Evolutionary conservation across 2,113 vertebrate genomes (phyloP), one percentile per base, ranked within the genome.

Genomic region (Nanger granti): DNA sequence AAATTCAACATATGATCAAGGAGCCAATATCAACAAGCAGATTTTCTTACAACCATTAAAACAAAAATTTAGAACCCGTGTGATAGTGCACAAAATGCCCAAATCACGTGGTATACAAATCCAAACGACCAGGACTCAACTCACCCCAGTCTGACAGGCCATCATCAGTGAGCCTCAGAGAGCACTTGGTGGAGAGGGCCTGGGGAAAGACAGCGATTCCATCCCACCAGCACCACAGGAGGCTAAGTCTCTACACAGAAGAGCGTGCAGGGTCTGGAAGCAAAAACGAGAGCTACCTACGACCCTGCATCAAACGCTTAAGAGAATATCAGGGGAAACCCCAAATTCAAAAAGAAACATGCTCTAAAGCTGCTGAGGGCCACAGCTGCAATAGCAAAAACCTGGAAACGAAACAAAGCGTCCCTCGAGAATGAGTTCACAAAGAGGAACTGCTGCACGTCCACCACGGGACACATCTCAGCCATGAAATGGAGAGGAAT

Each of bases 41-140:
- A 79, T 44, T 79, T 79, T 76, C 24, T 26, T 76, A 44, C n/a
- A 76, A 26, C 37, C 73, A 76, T 26, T 44, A 76, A 14, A 76
- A 26, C 22, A 41, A 44, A 76, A 44, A 44, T 44, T 44, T 44
- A 26, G 11, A 76, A 44, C 73, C 73, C 5, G 0, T 26, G 73
- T 41, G 22, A 79, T 79, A 26, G 41, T 28, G 37, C 37, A 44
- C 37, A 79, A 79, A 44, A 79, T 5, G 5, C 37, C 24, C 37
- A 26, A 44, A 79, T 44, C 37, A 44, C 2, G 1, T 0, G 3
- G 11, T 7, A 14, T 7, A 14, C 22, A 79, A 44, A 26, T 44
- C 37, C 13, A 28, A 79, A 44, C 22, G 13, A 13, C 22, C 73
- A 79, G 10, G 73, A 26, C 24, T 14, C 73, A 7, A 14, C 22